Percentiles rank a stretch among this genome's conserved stretches.
phyloP scores from a whole-genome alignment of 2,888 invertebrate genomes.

The Trissolcus brochymenae region DNA sequence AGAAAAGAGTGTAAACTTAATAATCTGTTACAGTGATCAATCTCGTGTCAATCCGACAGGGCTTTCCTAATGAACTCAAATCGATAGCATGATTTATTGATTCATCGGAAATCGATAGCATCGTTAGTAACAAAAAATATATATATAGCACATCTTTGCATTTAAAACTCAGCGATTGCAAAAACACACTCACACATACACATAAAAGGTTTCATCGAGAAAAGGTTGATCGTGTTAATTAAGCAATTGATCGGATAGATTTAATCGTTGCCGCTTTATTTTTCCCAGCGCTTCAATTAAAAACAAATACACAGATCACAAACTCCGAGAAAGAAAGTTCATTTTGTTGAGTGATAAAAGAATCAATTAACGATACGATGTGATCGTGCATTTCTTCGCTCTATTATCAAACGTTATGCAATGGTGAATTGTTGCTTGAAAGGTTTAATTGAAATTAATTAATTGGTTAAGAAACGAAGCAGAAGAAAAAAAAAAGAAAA shows the following conservation, averaged over 20 bases:
- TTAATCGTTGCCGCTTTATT: slow-evolving; percentile 7
- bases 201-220: slow-evolving; percentile 15
- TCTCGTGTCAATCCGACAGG: slow-evolving; percentile 42
- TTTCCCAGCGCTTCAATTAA: slow-evolving; percentile 18
- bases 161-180: too few relatives aligned
- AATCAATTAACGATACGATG: background rate
- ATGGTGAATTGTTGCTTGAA: too few relatives aligned
- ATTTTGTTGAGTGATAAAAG: background rate
- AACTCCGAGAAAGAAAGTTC: background rate
- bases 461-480: too few relatives aligned
- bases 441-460: too few relatives aligned
- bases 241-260: slow-evolving; percentile 28
- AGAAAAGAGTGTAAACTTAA: slow-evolving; percentile 46
- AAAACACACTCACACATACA: slow-evolving; percentile 9
- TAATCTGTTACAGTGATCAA: slow-evolving; percentile 41
- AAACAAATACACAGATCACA: slow-evolving; percentile 1
- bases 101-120: slow-evolving; percentile 31
- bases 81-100: slow-evolving; percentile 50
- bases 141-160: slow-evolving; percentile 19
- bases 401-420: too few relatives aligned
- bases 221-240: slow-evolving; percentile 38
- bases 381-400: too few relatives aligned
- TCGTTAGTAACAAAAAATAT: slow-evolving; percentile 22
- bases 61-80: slow-evolving; percentile 46
- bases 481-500: too few relatives aligned